phyloP scores from a whole-genome alignment of 2,113 vertebrate species.

The Strix aluco region DNA sequence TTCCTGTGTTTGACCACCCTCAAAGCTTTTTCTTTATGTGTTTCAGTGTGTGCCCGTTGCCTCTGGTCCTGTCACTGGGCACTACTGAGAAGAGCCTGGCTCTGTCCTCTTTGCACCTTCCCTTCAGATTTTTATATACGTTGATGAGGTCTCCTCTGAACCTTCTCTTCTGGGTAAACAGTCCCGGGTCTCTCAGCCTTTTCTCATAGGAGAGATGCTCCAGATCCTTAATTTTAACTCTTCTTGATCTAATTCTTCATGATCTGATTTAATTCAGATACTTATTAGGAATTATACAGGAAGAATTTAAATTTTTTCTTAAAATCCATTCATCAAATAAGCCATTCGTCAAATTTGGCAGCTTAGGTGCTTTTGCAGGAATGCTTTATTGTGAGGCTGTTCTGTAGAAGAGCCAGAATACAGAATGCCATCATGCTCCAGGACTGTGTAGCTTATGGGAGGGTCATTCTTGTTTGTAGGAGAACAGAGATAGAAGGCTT shows the following conservation, averaged over 20 bases:
- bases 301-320: neutral
- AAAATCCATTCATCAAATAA: neutral
- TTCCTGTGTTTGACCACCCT: neutral
- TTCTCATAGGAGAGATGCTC: neutral
- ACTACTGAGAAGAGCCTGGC: neutral
- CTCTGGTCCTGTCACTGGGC: neutral
- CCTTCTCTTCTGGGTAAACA: neutral
- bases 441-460: no score
- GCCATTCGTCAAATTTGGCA: neutral
- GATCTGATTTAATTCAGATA: neutral
- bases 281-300: neutral
- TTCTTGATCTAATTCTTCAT: neutral
- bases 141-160: neutral
- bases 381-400: neutral
- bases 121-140: neutral
- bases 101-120: neutral
- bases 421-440: neutral
- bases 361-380: neutral
- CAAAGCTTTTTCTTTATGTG: rapidly evolving
- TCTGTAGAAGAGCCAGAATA: neutral
- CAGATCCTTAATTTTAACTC: neutral
- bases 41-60: neutral
- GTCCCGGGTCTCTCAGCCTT: neutral
- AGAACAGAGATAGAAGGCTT: neutral
- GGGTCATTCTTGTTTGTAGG: no score